A percentile compares a stretch with the other conserved stretches of the same genome.
Evolutionary conservation across 2,888 invertebrate genomes (phyloP).

Genomic region (Pilophorus perplexus): DNA sequence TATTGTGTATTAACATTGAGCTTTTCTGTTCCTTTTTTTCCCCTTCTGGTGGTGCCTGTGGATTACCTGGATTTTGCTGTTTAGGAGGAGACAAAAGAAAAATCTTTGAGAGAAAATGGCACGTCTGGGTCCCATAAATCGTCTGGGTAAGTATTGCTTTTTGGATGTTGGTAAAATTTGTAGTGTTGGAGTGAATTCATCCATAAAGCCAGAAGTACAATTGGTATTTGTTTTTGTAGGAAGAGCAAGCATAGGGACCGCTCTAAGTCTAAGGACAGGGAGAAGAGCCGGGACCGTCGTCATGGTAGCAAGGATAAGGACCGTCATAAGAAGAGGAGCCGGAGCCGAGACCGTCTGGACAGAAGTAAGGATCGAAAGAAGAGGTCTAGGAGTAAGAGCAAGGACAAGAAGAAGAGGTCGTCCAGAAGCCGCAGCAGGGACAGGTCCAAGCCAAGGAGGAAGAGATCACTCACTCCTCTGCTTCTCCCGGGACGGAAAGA

Average conservation of each 20-base stretch:
- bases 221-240: too few species aligned
- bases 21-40: slow-evolving; percentile 47
- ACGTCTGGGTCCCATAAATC: slow-evolving; percentile 54
- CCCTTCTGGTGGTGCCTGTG: slow-evolving; percentile 50
- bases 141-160: slow-evolving; percentile 55
- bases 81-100: slow-evolving; percentile 56
- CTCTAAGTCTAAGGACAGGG: slow-evolving; percentile 54
- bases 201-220: too few species aligned
- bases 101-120: slow-evolving; percentile 57
- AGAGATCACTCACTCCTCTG: slow-evolving; percentile 50
- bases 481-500: slow-evolving; percentile 54
- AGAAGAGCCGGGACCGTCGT: slow-evolving; percentile 49
- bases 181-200: too few species aligned
- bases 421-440: slow-evolving; percentile 48
- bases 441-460: slow-evolving; percentile 46
- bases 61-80: slow-evolving; percentile 50
- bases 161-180: background rate
- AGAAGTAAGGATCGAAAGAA: slow-evolving; percentile 48
- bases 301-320: slow-evolving; percentile 48
- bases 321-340: slow-evolving; percentile 45
- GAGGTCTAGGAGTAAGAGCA: slow-evolving; percentile 48
- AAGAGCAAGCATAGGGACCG: slow-evolving; percentile 56
- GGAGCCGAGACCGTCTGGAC: slow-evolving; percentile 45
- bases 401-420: slow-evolving; percentile 48
- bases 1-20: slow-evolving; percentile 45